Conservation (phyloP, 1,140 invertebrate species). For the Maconellicoccus hirsutus region DNA sequence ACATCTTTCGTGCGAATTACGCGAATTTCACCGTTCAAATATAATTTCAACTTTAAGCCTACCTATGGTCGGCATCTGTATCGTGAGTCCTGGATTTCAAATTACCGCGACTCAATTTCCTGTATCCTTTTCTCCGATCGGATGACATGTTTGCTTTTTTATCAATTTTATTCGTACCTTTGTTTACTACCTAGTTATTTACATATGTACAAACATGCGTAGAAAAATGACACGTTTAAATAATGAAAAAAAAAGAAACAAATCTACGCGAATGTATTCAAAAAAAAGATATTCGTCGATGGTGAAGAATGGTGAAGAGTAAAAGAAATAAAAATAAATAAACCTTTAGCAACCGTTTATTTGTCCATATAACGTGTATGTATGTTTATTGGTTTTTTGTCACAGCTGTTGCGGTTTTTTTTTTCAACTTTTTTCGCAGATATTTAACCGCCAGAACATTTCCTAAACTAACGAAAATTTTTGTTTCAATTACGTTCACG, state of each 20-base stretch:
- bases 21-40: no score
- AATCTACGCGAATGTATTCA: background rate
- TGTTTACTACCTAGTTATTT: no score
- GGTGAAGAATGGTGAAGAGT: no score
- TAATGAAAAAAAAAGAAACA: background rate
- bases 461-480: no score
- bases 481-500: no score
- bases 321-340: background rate
- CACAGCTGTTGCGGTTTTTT: no score
- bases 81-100: background rate
- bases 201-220: background rate
- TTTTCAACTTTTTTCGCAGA: no score
- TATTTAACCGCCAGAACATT: no score
- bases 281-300: no score
- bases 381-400: no score
- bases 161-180: background rate
- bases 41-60: background rate
- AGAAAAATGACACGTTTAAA: background rate
- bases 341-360: slow-evolving; percentile 8
- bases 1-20: no score
- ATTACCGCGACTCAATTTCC: background rate
- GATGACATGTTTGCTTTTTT: background rate
- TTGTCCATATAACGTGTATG: no score
- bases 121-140: background rate
- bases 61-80: background rate